Base-by-base conservation (phyloP, 37 sponge, comb jelly and placozoan genomes). In the Aphrocallistes beatrix region DNA sequence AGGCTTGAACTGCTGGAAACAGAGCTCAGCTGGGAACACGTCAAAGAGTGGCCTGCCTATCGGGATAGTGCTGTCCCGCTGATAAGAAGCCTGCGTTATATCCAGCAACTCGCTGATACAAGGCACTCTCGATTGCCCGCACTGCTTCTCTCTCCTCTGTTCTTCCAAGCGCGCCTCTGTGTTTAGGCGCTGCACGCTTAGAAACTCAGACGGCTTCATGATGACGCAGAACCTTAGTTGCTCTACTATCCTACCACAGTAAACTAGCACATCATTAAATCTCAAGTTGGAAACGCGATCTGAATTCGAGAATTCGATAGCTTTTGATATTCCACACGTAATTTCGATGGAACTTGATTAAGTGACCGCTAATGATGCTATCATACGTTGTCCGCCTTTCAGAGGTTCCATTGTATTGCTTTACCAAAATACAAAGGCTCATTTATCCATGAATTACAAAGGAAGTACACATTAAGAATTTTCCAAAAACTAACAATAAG, bases 11-110 rank as follows among this genome's bases (percentile, higher is more conserved):
- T 95, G 86, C 81, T 98, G 99, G 49, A 98, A 98, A 47, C 91
- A 37, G 13, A 98, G 82, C 87, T 98, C 94, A 23, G 94, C 90
- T 19, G 99, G 99, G 38, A 92, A 91, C 30, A 94, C 91, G 38
- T 95, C 93, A 48, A 98, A 98, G 21, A 98, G 69, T 23, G 99
- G 93, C 60, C 89, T 86, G 87, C 93, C 92, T 51, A 95, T 83
- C 23, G 21, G 30, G 9, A 83, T 1, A 50, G 83, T 23, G 50
- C 51, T 21, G 82, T 90, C 99, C 83, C 93, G 93, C 37, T 92
- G 89, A 81, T 92, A 86, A 30, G 95, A 91, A 23, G 83, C 86
- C 1, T 85, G 89, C 48, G 89, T 85, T 37, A 95, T 93, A 86
- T 98, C 96, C 82, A 98, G 86, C 0, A 98, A 85, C 88, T 98